Evolutionary conservation across 1,140 invertebrate species (phyloP), one percentile per base, ranked within the genome.

Genomic region (Cherax destructor): DNA sequence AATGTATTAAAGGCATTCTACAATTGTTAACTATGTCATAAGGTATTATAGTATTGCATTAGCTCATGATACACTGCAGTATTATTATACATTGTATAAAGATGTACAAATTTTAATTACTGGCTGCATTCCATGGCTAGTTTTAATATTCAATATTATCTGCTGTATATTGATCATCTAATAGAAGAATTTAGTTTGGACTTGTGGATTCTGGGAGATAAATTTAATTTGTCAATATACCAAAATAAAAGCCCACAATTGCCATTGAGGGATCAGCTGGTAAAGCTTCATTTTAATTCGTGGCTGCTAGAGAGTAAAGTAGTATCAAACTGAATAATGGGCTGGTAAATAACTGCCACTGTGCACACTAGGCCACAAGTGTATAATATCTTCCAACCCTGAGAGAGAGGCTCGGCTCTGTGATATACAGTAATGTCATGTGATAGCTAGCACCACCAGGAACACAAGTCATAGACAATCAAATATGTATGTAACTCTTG

Each of bases 381-480:
- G 49, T 80, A 10, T 18, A 41, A 80, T 80, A 52, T 41, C 30
- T 52, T 80, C 47, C 30, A 21, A 80, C 78, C 50, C 47, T 80
- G 78, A 80, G 49, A 47, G 41, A 50, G 78, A 80, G 50, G 24
- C 30, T 41, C 13, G 78, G 78, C 78, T 80, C 78, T 80, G 78
- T 80, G 78, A 80, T 80, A 80, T 69, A 69, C 65, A 41, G 30
- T 41, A 41, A 41, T 18, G 65, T 69, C 78, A 80, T 80, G 78
- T 80, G 78, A 80, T 80, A 80, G 49, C 10, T 80, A 80, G 41
- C 78, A 50, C 78, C 50, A 47, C 41, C 49, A 80, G 78, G 78
- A 80, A 47, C 78, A 80, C 78, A 80, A 80, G 78, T 80, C 78
- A 80, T 50, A 80, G 78, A 80, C 78, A 80, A 80, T 80, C 78